Evolutionary conservation across 23 tunicate species (phyloP), one percentile per base, ranked within the genome.

Genomic region (Botrylloides violaceus): DNA sequence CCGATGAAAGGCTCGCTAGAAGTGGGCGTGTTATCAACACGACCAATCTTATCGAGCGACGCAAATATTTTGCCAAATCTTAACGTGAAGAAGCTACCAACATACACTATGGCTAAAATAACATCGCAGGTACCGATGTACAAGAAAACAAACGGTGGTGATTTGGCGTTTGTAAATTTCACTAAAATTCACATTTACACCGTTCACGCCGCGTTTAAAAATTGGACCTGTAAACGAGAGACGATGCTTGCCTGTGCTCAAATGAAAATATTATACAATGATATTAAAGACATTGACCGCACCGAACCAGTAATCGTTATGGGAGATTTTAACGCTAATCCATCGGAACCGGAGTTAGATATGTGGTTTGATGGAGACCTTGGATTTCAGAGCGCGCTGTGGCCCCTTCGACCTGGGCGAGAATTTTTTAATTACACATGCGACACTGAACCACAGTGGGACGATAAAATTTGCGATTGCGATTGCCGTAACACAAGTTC

Each of bases 261-360:
- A 58, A 72, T 82, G 50, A 25, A 77, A 31, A 77, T 77, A n/a
- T 2, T 88, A 32, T 79, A 57, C 25, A 59, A 66, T 12, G 59
- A 77, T 59, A 71, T 78, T 22, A 38, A 30, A 5, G 38, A 20
- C n/a, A 18, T 56, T 18, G 66, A 30, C 4, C 18, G 34, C 1
- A 22, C 32, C 9, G 71, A 70, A 12, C 88, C 96, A 9, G 79
- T 78, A 22, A 71, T 88, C 20, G 72, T 83, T 1, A 82, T 88
- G 80, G 96, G 96, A 12, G 96, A 88, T 38, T 77, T 88, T 34
- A 88, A 88, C 58, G 15, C 81, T 20, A 88, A 82, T 38, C 96
- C 96, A 33, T 49, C 28, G 25, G 88, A 88, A 65, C 49, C 84
- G 22, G 75, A 88, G 47, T 77, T 88, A 15, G 84, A 88, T 32